A percentile compares a stretch with the other conserved stretches of the same genome.
Conservation (phyloP, 2,113 vertebrate genomes). For the Pterocles burchelli region DNA sequence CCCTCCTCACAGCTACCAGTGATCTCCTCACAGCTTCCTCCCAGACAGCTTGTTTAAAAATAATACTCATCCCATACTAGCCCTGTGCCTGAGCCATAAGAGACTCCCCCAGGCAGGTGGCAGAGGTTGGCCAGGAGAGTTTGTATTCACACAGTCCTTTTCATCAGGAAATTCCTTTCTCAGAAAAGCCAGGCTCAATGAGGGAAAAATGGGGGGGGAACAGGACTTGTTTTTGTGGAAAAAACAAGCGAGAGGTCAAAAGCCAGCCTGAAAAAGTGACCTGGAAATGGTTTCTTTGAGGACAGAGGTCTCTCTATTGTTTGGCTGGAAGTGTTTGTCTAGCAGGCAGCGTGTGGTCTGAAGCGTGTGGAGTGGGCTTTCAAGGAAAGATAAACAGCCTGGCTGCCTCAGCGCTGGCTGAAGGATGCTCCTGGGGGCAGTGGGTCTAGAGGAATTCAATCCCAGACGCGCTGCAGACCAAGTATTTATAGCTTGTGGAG, state of each 20-base stretch:
- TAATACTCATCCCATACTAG: neutral
- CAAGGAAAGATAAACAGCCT: conserved; percentile 71
- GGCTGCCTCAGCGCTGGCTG: neutral
- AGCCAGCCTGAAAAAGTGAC: conserved; percentile 64
- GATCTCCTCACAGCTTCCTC: conserved; percentile 65
- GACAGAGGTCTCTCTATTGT: conserved; percentile 73
- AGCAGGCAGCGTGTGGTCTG: conserved; percentile 55
- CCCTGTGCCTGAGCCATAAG: conserved; percentile 37
- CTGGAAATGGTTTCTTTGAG: conserved; percentile 71
- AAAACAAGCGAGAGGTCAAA: conserved; percentile 66
- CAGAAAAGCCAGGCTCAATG: conserved; percentile 54
- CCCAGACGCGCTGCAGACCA: neutral
- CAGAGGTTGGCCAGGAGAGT: conserved; percentile 48
- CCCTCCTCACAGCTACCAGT: conserved; percentile 5
- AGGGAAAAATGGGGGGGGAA: conserved; percentile 37
- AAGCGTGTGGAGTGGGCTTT: conserved; percentile 67
- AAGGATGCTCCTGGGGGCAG: conserved; percentile 48
- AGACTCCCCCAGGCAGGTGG: conserved; percentile 38
- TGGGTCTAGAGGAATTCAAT: conserved; percentile 32
- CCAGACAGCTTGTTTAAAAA: conserved; percentile 66
- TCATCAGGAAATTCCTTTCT: conserved; percentile 79
- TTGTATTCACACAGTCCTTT: conserved; percentile 43
- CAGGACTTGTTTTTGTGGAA: conserved; percentile 77
- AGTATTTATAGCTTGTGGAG: conserved; percentile 41
- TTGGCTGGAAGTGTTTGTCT: conserved; percentile 37